phyloP scores from a whole-genome alignment of 1,140 invertebrate species.

The Mactra quadrangularis region DNA sequence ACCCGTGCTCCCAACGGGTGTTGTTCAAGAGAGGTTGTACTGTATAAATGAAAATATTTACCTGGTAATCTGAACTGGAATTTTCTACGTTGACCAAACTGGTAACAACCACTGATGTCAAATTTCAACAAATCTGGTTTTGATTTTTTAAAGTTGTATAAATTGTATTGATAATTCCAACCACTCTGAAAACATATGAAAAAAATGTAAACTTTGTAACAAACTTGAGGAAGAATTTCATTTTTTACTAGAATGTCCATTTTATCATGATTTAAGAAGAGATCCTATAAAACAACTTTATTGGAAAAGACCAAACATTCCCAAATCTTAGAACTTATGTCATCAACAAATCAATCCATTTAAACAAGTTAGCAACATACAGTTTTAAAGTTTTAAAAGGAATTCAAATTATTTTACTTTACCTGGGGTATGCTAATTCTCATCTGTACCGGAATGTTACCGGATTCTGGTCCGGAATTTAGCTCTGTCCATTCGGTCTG shows the following conservation, averaged over 20 bases:
- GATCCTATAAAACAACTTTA: too few species aligned
- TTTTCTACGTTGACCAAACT: conserved; percentile 59
- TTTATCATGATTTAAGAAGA: too few species aligned
- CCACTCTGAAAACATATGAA: conserved; percentile 46
- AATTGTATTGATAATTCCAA: conserved; percentile 66
- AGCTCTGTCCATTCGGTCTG: conserved; percentile 65
- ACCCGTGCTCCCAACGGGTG: too few species aligned
- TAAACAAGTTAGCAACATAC: too few species aligned
- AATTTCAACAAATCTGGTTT: conserved; percentile 69
- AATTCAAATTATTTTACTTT: too few species aligned
- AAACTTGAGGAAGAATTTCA: too few species aligned
- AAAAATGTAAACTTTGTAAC: background rate
- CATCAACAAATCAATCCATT: too few species aligned
- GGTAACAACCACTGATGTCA: conserved; percentile 72
- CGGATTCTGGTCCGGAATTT: conserved; percentile 64
- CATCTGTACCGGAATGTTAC: conserved; percentile 66
- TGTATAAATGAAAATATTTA: too few species aligned
- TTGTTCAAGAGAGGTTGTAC: too few species aligned
- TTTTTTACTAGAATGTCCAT: too few species aligned
- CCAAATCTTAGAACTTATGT: too few species aligned
- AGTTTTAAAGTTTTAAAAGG: background rate
- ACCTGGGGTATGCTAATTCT: conserved; percentile 59
- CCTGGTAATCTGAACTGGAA: conserved; percentile 68
- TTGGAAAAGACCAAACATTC: too few species aligned
- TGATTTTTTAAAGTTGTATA: conserved; percentile 70